Evolutionary conservation across 2,888 invertebrate species (phyloP), one percentile per base, ranked within the genome.

Genomic region (Synergus umbraculus): DNA sequence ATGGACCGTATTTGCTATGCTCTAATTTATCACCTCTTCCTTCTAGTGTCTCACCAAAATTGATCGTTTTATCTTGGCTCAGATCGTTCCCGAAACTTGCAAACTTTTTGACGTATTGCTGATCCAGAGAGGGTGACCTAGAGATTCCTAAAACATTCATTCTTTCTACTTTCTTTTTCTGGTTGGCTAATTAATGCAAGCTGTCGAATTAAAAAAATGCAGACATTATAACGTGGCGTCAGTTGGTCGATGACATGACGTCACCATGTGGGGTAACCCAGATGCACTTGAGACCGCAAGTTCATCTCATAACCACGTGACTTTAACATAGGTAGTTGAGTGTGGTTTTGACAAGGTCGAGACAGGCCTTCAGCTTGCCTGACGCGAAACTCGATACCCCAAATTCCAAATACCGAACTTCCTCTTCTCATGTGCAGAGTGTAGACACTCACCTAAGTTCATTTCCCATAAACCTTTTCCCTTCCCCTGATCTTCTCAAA

Each of bases 271-370:
- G 85, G 84, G 85, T 81, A 80, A 86, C 86, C 80, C 85, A 86
- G 87, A 89, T 87, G 86, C 81, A 85, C 81, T 80, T 83, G 82
- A 84, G 86, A 82, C 87, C 86, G 81, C 87, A 87, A 84, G 81
- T 85, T 86, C 84, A 85, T 85, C 83, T 82, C 81, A 77, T 79
- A 81, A 83, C 82, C 84, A 76, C 82, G 81, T 81, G 80, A 83
- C 81, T 83, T 80, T 79, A 81, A 81, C 79, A 81, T 82, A 79
- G 79, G 77, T 83, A 84, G 84, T 86, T 86, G 86, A 86, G 87
- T 85, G 89, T 84, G 89, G 87, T 86, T 89, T 86, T 86, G 88
- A 89, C 90, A 90, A 89, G 87, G 83, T 86, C 83, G 84, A 83
- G 83, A 83, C 80, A 80, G 44, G 63, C 58, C n/a, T 18, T 65